Evolutionary conservation across 2,888 invertebrate species (phyloP), one percentile per base, ranked within the genome.

Genomic region (Mesorhabditis spiculigera): DNA sequence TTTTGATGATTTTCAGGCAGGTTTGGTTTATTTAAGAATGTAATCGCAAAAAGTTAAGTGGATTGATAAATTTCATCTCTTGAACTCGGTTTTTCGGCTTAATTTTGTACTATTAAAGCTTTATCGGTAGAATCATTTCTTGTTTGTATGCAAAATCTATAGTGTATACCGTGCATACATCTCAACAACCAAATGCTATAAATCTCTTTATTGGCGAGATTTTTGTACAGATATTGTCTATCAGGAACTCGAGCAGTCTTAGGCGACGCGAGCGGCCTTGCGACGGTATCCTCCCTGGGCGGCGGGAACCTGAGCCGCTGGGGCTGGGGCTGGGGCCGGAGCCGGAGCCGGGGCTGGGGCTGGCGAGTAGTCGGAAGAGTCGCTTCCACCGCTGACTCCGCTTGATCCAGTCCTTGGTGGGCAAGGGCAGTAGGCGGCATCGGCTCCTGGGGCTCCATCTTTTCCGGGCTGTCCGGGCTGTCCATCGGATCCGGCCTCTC

Each of bases 241-340:
- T 28, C 28, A 28, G 58, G n/a, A n/a, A 13, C n/a, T 50, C n/a
- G 58, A 13, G 58, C 10, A n/a, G 8, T 1, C n/a, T 50, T 50
- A 50, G 58, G 58, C 58, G 58, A 50, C 58, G n/a, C 58, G 58
- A 50, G 58, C 58, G 58, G 58, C 58, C n/a, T 50, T 50, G 58
- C 58, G 58, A 50, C 58, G 58, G n/a, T 50, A 50, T 50, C n/a
- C 10, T 50, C 28, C 28, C 28, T 50, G 58, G n/a, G 58, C 58
- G 58, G 58, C 58, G 8, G 58, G 28, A 28, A 28, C 28, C 28
- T 28, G 28, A 28, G 28, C 28, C 28, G 28, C 10, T 50, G 58
- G 58, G n/a, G 58, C 58, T 3, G 8, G 58, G n/a, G 58, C n/a
- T 50, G 8, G 58, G n/a, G 58, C 58, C n/a, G 58, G 58, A 50